These are phyloP conservation scores for Chaetoderma sp. DNA, from an alignment of 2,888 invertebrate species.

Conservation along the genomic window DNA sequence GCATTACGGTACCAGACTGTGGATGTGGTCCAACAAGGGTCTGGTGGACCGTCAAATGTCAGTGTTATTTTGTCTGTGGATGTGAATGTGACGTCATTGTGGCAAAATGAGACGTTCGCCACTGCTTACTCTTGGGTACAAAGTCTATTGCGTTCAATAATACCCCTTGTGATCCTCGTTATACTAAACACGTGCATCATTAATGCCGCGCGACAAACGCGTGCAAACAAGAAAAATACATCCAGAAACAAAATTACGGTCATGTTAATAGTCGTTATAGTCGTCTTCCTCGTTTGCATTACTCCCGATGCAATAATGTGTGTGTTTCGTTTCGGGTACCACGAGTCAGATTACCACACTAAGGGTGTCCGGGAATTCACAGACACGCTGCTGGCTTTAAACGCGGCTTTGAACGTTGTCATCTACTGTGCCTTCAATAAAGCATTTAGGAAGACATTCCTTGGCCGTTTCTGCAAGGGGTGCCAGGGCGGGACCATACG, in stretches of 20 bases:
- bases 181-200: slow-evolving; percentile 53
- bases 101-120: slow-evolving; percentile 44
- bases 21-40: too few species aligned
- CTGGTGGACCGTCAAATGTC: too few species aligned
- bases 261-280: slow-evolving; percentile 61
- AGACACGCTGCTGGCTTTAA: slow-evolving; percentile 55
- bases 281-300: slow-evolving; percentile 59
- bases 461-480: slow-evolving; percentile 28
- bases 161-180: slow-evolving; percentile 50
- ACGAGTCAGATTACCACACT: slow-evolving; percentile 50
- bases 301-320: slow-evolving; percentile 63
- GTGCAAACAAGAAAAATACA: slow-evolving; percentile 32
- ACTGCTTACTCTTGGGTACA: slow-evolving; percentile 45
- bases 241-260: slow-evolving; percentile 55
- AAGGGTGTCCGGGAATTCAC: slow-evolving; percentile 59
- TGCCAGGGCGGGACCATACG: slow-evolving; percentile 1
- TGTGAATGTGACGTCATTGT: slow-evolving; percentile 41
- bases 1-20: slow-evolving; percentile 38
- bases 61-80: slow-evolving; percentile 25
- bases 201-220: slow-evolving; percentile 43
- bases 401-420: slow-evolving; percentile 58
- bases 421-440: slow-evolving; percentile 58
- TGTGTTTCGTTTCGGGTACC: slow-evolving; percentile 56
- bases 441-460: slow-evolving; percentile 52
- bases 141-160: slow-evolving; percentile 52